Conservation (phyloP, 2,888 invertebrate genomes). For the Sinelater perroti region DNA sequence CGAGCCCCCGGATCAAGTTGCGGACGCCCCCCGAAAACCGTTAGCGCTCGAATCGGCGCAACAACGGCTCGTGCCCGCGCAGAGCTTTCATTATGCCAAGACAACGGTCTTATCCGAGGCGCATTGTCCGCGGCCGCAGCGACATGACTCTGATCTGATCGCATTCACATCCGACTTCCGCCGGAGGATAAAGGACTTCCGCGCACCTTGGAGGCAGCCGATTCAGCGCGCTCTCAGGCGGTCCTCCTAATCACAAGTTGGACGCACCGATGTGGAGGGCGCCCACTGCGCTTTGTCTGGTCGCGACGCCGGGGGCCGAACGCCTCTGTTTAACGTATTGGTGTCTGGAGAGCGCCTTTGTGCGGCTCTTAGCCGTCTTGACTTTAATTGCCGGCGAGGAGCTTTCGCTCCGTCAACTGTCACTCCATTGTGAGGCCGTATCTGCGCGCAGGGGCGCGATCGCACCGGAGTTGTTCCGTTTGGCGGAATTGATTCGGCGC, state of each 20-base stretch:
- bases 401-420: conserved; percentile 31
- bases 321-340: conserved; percentile 57
- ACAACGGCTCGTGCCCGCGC: conserved; percentile 37
- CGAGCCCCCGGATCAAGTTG: no score
- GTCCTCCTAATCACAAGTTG: conserved; percentile 58
- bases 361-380: conserved; percentile 28
- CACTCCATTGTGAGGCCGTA: conserved; percentile 26
- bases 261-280: conserved; percentile 54
- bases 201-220: conserved; percentile 57
- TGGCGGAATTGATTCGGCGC: no score
- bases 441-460: no score
- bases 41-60: conserved; percentile 16
- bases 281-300: conserved; percentile 55
- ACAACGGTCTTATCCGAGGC: conserved; percentile 44
- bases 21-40: conserved; percentile 15
- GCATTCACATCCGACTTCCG: conserved; percentile 54
- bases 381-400: conserved; percentile 33
- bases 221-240: conserved; percentile 46
- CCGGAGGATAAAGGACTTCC: conserved; percentile 58
- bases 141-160: conserved; percentile 59
- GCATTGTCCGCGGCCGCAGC: conserved; percentile 49
- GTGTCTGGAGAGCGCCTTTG: conserved; percentile 48
- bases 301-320: no score
- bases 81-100: conserved; percentile 34
- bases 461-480: no score